Conservation (phyloP, 2,113 vertebrate species). For the Terrapene triunguis region DNA sequence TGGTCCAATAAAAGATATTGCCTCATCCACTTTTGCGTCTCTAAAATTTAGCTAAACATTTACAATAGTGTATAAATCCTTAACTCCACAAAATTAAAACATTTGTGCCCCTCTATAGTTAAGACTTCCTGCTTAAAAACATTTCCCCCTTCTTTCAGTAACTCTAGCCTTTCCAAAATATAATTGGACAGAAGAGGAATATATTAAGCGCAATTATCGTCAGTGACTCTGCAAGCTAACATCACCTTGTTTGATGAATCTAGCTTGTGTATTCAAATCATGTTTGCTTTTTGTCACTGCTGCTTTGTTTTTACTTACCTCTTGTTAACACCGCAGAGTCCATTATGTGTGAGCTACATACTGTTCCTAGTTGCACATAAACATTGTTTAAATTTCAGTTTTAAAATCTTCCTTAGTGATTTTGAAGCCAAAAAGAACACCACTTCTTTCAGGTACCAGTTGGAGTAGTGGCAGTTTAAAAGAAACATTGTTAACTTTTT, state of each 20-base stretch:
- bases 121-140: not conserved
- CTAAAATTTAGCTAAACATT: not conserved
- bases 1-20: not conserved
- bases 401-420: not conserved
- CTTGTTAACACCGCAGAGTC: too few relatives aligned
- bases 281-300: too few relatives aligned
- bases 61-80: not conserved
- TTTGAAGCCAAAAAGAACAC: not conserved
- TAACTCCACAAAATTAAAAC: not conserved
- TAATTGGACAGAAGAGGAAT: too few relatives aligned
- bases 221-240: too few relatives aligned
- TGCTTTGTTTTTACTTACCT: too few relatives aligned
- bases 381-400: not conserved
- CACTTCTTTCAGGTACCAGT: not conserved
- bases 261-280: too few relatives aligned
- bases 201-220: too few relatives aligned
- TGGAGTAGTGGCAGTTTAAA: too few relatives aligned
- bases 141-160: not conserved
- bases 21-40: not conserved
- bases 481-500: too few relatives aligned
- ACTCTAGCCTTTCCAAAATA: too few relatives aligned
- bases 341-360: not conserved
- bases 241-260: too few relatives aligned
- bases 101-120: not conserved
- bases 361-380: not conserved